Evolutionary conservation across 2,797 vertebrate species (phyloP).

Genomic region (Catharus ustulatus): DNA sequence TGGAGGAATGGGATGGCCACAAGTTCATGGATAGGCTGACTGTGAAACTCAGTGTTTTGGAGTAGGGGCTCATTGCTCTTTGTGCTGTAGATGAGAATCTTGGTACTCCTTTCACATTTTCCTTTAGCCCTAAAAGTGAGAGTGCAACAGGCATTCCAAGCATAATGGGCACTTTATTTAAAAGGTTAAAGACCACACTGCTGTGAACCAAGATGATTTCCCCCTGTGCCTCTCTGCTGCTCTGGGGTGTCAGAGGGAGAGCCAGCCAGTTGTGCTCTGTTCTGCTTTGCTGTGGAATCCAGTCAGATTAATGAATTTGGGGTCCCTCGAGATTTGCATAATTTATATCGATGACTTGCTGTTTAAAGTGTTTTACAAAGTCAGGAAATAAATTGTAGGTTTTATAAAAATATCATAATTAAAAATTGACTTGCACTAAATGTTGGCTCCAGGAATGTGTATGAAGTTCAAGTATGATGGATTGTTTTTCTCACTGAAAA

Average conservation of each 20-base stretch:
- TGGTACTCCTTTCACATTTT: not conserved
- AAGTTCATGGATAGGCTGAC: not conserved
- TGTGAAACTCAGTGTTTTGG: not conserved
- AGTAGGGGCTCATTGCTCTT: rapidly evolving
- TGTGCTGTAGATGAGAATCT: not conserved
- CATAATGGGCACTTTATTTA: not conserved
- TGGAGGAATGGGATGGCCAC: not conserved
- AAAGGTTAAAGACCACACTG: not conserved
- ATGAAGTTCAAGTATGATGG: slow-evolving; percentile 34
- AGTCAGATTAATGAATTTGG: slow-evolving; percentile 44
- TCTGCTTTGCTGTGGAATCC: slow-evolving; percentile 23
- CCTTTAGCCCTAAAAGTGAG: not conserved
- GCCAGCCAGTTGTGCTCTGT: not conserved
- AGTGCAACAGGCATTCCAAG: not conserved
- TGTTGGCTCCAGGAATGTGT: not conserved
- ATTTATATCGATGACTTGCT: slow-evolving; percentile 22
- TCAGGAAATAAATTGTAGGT: slow-evolving; percentile 30
- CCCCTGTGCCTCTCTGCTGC: not conserved
- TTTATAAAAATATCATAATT: slow-evolving; percentile 58
- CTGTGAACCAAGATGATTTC: not conserved
- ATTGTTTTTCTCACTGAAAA: slow-evolving; percentile 47
- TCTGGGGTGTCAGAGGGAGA: not conserved
- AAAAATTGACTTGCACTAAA: slow-evolving; percentile 52
- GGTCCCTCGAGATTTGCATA: slow-evolving; percentile 2
- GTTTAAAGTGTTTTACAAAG: slow-evolving; percentile 36